Percentiles rank a stretch among this genome's conserved stretches.
Conservation (phyloP, 2,888 invertebrate species). For the Pteria penguin region DNA sequence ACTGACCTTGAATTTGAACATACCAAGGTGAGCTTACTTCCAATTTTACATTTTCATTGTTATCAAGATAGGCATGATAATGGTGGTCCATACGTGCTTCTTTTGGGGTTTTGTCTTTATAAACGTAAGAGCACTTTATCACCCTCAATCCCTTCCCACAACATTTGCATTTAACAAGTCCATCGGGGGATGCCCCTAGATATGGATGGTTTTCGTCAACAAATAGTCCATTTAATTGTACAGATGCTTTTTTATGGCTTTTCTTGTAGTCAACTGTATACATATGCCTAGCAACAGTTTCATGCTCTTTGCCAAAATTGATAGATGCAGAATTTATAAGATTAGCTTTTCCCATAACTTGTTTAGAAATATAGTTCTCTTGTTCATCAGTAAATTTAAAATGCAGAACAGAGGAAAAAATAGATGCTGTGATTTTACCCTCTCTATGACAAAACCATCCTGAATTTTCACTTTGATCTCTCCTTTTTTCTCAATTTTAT, state of each 20-base stretch:
- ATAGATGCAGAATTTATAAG: neutral
- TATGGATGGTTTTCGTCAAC: neutral
- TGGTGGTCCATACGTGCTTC: conserved; percentile 6
- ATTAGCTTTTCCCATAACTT: neutral
- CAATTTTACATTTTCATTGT: conserved; percentile 2
- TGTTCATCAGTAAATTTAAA: neutral
- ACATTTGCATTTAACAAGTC: conserved; percentile 21
- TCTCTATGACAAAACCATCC: conserved; percentile 19
- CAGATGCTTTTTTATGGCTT: conserved; percentile 1
- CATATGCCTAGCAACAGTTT: conserved; percentile 10
- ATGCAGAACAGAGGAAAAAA: conserved; percentile 4
- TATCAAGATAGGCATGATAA: conserved; percentile 29
- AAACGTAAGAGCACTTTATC: conserved; percentile 12
- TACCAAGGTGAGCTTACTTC: conserved; percentile 13
- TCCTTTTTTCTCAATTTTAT: conserved; percentile 8
- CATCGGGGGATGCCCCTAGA: no score
- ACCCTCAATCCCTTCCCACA: conserved; percentile 25
- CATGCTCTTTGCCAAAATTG: conserved; percentile 4
- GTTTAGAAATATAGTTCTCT: conserved; percentile 18
- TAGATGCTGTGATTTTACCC: conserved; percentile 27
- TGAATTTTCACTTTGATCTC: neutral
- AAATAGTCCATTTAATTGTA: conserved; percentile 9
- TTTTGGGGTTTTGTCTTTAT: conserved; percentile 7
- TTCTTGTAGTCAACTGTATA: conserved; percentile 2
- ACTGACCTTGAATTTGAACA: conserved; percentile 32